Base-by-base conservation (phyloP, 2,797 vertebrate species). In the Myotis vivesi region DNA sequence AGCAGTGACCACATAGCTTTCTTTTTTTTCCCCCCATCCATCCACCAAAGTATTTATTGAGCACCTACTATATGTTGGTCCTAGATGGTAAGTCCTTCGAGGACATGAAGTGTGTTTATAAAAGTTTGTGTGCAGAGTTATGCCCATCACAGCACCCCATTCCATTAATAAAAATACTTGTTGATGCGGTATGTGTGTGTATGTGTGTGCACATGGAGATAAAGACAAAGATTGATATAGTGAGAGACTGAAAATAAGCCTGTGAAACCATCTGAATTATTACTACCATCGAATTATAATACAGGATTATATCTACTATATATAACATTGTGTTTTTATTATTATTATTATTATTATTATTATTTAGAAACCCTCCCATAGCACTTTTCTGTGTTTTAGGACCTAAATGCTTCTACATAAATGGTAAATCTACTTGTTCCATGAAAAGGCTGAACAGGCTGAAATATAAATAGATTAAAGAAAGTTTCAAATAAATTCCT, bases 381-480 rank as follows among this genome's bases (percentile, higher is more conserved):
- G 49, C 10, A 20, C 41, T 72, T 84, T 72, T 72, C 68, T 81
- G 55, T 68, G 33, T 87, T 90, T 82, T 38, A 75, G 55, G 79
- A 81, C 22, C 30, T 62, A 64, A 28, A 25, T 28, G 3, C 57
- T 82, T 87, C 85, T 77, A 93, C 46, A 76, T 53, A 84, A 73
- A 79, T 23, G n/a, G 23, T 55, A 46, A 88, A 76, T 66, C n/a
- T 71, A 86, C 68, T 87, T 30, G 7, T 49, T 49, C 41, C 41
- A 49, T 89, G 84, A 89, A 92, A 88, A 92, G n/a, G 3, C 41
- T 87, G 22, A 38, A 76, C 0, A 53, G 92, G 51, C 20, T 77
- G 16, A 94, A 92, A 92, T 83, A 81, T 57, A 96, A 97, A 75
- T 72, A 94, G 89, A 77, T 93, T 80, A 84, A 81, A 81, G 33